Base-by-base conservation (phyloP, 1,140 invertebrate species). In the Cyclina sinensis region DNA sequence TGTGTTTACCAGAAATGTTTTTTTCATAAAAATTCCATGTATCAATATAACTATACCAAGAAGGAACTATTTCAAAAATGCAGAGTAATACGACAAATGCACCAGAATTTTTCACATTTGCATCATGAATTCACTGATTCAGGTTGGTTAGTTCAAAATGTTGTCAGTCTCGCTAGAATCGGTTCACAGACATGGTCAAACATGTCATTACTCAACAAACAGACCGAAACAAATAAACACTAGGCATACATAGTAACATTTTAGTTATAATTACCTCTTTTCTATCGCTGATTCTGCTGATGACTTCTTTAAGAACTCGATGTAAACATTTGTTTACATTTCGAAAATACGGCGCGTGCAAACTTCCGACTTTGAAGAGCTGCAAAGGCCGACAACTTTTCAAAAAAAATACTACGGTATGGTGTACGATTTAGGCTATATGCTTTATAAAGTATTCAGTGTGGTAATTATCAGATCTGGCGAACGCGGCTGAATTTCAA, bases 1-100 rank as follows among this genome's bases (percentile, higher is more conserved):
- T 24, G n/a, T 78, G 12, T 78, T 78, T 46, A 24, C 37, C 37
- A 48, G 39, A 78, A n/a, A 78, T 51, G 74, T 78, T 78, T 78
- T 78, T 78, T 78, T 35, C 70, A 74, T 35, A 74, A 74, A 35
- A 74, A 74, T 74, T 74, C 70, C 30, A 74, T 35, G 37, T 74
- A 74, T 39, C 37, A 39, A 74, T 39, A 74, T 35, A 74, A 74
- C 37, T 32, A 35, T 74, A 74, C 37, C 30, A 74, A 74, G 30
- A 74, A 74, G 30, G 30, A 74, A 74, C 30, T 39, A 39, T 74
- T 39, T 39, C 70, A 74, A 32, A 74, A 74, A 74, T 35, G 37
- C 70, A 35, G 30, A 74, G 30, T 74, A 74, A 32, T 35, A 35
- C 37, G 30, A 32, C 30, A 74, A 46, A 78, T 78, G 46, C 43